Conservation (phyloP, 2,888 invertebrate genomes). For the Standfussiana lucernea region DNA sequence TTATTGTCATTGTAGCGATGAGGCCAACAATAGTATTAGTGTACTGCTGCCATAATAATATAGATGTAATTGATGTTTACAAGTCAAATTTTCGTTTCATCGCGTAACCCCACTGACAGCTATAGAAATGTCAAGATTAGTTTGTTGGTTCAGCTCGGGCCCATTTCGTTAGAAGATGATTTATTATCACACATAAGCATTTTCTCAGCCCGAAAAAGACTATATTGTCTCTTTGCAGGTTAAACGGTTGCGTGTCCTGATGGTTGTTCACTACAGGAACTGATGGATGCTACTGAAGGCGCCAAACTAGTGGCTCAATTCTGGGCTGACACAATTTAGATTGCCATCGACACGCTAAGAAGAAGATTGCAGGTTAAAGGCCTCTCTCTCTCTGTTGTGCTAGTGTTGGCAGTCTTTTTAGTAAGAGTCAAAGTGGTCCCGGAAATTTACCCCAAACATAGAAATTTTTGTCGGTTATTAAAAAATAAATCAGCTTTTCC, state of each 20-base stretch:
- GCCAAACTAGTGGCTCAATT: too few species aligned
- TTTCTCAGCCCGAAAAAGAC: not conserved
- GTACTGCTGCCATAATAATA: not conserved
- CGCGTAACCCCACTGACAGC: not conserved
- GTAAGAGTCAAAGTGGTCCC: too few species aligned
- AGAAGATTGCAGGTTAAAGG: not conserved
- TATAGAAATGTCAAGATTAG: not conserved
- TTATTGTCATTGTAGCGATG: not conserved
- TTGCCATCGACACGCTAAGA: too few species aligned
- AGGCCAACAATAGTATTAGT: not conserved
- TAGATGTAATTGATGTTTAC: slow-evolving; percentile 10
- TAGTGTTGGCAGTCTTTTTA: too few species aligned
- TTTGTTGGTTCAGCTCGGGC: not conserved
- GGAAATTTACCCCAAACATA: too few species aligned
- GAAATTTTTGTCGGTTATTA: too few species aligned
- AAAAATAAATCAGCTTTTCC: too few species aligned
- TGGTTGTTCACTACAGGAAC: too few species aligned
- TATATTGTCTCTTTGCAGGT: not conserved
- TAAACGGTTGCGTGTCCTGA: too few species aligned
- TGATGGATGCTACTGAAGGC: too few species aligned
- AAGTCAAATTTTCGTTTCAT: not conserved
- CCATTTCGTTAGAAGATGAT: not conserved
- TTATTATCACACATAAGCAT: not conserved
- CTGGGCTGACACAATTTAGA: too few species aligned
- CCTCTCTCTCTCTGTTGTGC: too few species aligned